Percentiles rank a stretch among this genome's conserved stretches.
Evolutionary conservation across 2,113 vertebrate species (phyloP).

Genomic region (Myiopsitta monachus): DNA sequence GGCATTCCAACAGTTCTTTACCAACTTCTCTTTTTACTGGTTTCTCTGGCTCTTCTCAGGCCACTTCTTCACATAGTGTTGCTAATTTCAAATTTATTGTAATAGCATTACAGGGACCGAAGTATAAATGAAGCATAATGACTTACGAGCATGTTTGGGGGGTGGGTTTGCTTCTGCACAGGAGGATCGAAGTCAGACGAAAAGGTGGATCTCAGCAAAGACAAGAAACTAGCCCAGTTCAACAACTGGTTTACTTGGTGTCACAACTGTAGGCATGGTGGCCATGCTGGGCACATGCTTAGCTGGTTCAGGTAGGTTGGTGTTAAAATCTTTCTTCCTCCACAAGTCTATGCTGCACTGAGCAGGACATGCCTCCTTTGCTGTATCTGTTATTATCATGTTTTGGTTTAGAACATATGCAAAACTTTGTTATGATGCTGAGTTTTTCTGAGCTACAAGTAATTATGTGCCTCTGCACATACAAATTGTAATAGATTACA

Average conservation of each 20-base stretch:
- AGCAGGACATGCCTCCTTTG: not conserved
- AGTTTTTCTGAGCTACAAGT: not conserved
- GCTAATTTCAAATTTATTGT: not conserved
- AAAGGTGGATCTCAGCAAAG: slow-evolving; percentile 93
- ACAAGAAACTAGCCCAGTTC: slow-evolving; percentile 97
- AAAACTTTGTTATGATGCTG: not conserved
- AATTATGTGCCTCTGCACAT: not conserved
- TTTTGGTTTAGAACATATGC: not conserved
- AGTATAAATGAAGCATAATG: not conserved
- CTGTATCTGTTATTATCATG: not conserved
- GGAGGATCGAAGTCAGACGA: slow-evolving; percentile 93
- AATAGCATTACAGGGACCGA: not conserved
- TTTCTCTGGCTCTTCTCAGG: not conserved
- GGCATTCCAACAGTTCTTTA: not conserved
- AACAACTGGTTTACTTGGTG: slow-evolving; percentile 99
- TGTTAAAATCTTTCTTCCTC: not conserved
- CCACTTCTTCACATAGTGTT: not conserved
- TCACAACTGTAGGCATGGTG: slow-evolving; percentile 97
- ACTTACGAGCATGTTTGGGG: not conserved
- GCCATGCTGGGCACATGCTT: slow-evolving; percentile 97
- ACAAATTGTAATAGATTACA: not conserved
- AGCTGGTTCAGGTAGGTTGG: slow-evolving; percentile 94
- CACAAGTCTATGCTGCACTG: not conserved
- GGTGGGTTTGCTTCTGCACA: slow-evolving; percentile 59
- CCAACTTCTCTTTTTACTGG: not conserved